Evolutionary conservation across 2,888 invertebrate genomes (phyloP), one percentile per base, ranked within the genome.

Genomic region (Chrysina gloriosa): DNA sequence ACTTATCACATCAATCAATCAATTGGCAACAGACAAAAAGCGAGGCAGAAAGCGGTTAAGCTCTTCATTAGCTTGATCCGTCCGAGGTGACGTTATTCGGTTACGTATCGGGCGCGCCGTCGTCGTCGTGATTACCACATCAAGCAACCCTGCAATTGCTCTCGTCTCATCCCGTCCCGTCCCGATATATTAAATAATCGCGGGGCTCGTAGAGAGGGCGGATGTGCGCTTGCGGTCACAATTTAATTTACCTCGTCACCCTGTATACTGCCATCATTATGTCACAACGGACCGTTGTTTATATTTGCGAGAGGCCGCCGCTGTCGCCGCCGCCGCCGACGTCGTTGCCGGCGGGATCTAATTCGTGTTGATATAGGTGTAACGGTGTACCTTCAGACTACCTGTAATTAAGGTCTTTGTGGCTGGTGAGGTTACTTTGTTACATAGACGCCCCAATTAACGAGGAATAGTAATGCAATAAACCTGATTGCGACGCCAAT

Each of bases 401-500:
- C 61, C 73, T 73, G 74, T 79, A 80, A 81, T 81, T 81, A 78
- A 78, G 80, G 79, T 75, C 76, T 77, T 73, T 78, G 78, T 76
- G 80, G 79, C 78, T 77, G 75, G 70, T 42, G 76, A 75, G 78
- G 78, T 78, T 77, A 80, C 80, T 80, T 81, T 78, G 81, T 82
- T 81, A 81, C 77, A 76, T 75, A 77, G 78, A 76, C 76, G 77
- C 77, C 76, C 79, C 79, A 82, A 82, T 82, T 82, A 82, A 82
- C 80, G 78, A 80, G 79, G 78, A 72, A 76, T 77, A 78, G 77
- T 82, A 82, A 82, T 81, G 80, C 80, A 82, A 82, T 82, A 81
- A 81, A 79, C 78, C 76, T 81, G 82, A 82, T 82, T 82, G 81
- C 80, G 78, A 79, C 80, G 78, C 79, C 80, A 78, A 81, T 80